Evolutionary conservation across 2,888 invertebrate species (phyloP).

Genomic region (Epirrita christyi): DNA sequence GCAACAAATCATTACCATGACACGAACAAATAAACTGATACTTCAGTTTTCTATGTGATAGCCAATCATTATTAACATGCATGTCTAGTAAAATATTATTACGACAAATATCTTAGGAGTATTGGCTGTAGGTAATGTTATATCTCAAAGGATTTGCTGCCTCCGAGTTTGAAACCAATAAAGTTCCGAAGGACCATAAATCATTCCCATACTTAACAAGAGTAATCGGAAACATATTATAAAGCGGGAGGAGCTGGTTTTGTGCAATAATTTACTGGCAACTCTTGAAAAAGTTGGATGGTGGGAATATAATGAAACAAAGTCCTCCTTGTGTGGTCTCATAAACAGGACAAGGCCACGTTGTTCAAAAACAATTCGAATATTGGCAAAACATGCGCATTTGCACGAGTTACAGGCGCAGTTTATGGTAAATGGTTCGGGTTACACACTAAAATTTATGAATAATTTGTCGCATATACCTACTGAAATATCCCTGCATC

Average conservation of each 20-base stretch:
- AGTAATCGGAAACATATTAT: slow-evolving; percentile 46
- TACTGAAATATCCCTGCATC: slow-evolving; percentile 27
- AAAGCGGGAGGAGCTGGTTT: neutral
- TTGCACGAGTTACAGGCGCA: slow-evolving; percentile 18
- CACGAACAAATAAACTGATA: slow-evolving; percentile 37
- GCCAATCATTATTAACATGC: slow-evolving; percentile 39
- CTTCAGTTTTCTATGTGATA: no score
- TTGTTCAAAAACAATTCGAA: slow-evolving; percentile 26
- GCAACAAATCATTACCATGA: slow-evolving; percentile 37
- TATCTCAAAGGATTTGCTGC: slow-evolving; percentile 47
- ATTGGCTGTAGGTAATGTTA: slow-evolving; percentile 30
- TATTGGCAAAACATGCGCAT: slow-evolving; percentile 25
- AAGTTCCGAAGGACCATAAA: slow-evolving; percentile 54
- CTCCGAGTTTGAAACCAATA: slow-evolving; percentile 56
- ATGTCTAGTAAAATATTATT: slow-evolving; percentile 44
- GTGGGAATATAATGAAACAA: slow-evolving; percentile 10
- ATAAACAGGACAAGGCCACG: slow-evolving; percentile 23
- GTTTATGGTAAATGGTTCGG: slow-evolving; percentile 25
- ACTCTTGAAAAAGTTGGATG: neutral
- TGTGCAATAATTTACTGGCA: neutral
- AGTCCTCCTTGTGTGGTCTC: slow-evolving; percentile 30
- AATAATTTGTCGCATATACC: slow-evolving; percentile 20
- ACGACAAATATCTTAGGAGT: slow-evolving; percentile 47
- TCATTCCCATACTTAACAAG: slow-evolving; percentile 52
- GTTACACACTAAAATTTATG: slow-evolving; percentile 26